A percentile compares a stretch with the other conserved stretches of the same genome.
Conservation (phyloP, 2,888 invertebrate species). For the Odiellus spinosus region DNA sequence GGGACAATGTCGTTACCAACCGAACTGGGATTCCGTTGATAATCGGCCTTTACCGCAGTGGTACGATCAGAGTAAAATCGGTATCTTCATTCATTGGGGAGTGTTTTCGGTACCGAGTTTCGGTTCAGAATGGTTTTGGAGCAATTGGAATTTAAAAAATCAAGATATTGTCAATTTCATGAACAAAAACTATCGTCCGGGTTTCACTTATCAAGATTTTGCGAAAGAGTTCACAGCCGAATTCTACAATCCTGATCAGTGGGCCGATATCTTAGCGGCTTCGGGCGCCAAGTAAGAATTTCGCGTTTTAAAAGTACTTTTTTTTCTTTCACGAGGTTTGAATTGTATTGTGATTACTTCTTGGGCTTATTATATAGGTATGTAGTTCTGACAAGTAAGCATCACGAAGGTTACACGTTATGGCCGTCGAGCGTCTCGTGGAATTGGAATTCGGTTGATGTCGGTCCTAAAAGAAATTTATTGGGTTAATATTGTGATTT, state of each 20-base stretch:
- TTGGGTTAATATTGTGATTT: constrained; percentile 27
- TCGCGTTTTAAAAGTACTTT: not conserved
- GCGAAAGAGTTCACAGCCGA: constrained; percentile 34
- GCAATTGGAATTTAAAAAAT: constrained; percentile 9
- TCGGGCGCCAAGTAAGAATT: constrained; percentile 33
- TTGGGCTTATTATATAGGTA: constrained; percentile 22
- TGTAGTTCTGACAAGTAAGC: constrained; percentile 34
- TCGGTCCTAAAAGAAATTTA: constrained; percentile 33
- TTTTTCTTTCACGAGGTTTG: not conserved
- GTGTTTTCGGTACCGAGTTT: constrained; percentile 22
- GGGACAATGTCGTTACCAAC: constrained; percentile 12
- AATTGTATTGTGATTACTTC: not conserved
- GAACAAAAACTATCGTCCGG: constrained; percentile 32
- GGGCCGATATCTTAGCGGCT: constrained; percentile 33
- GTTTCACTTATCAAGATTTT: constrained; percentile 36
- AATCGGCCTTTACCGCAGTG: constrained; percentile 20
- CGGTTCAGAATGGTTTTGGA: constrained; percentile 22
- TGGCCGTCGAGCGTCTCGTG: constrained; percentile 34
- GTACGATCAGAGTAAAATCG: constrained; percentile 21
- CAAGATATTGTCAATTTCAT: constrained; percentile 29
- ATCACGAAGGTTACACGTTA: constrained; percentile 34
- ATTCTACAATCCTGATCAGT: constrained; percentile 33
- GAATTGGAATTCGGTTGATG: constrained; percentile 34
- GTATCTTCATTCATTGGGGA: constrained; percentile 24
- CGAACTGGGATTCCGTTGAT: constrained; percentile 22